Conservation (phyloP, 2,888 invertebrate species). For the Apamea anceps region DNA sequence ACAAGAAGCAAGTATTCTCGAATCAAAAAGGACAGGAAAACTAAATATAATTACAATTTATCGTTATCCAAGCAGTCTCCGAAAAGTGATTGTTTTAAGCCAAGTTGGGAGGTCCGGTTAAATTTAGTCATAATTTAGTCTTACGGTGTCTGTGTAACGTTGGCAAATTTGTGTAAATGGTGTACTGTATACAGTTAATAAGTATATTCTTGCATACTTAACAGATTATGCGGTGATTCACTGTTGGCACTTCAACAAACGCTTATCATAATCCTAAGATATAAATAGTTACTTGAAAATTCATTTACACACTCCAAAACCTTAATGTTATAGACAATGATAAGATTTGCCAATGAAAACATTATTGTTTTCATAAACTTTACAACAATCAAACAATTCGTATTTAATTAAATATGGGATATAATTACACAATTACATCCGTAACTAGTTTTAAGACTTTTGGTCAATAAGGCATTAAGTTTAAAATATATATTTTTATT, state of each 20-base stretch:
- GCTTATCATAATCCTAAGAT: slow-evolving; percentile 71
- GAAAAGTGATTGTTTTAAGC: slow-evolving; percentile 36
- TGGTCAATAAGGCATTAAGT: slow-evolving; percentile 91
- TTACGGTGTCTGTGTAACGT: slow-evolving; percentile 44
- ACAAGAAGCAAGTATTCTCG: slow-evolving; percentile 47
- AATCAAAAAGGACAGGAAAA: slow-evolving; percentile 25
- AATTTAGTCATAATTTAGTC: slow-evolving; percentile 38
- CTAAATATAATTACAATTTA: slow-evolving; percentile 30
- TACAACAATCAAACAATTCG: slow-evolving; percentile 88
- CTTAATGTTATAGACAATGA: slow-evolving; percentile 83
- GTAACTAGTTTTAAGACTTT: slow-evolving; percentile 90
- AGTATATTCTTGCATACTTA: slow-evolving; percentile 45
- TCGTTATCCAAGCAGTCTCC: slow-evolving; percentile 50
- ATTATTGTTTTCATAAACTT: slow-evolving; percentile 84
- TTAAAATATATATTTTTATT: slow-evolving; percentile 89
- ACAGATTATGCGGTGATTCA: slow-evolving; percentile 58
- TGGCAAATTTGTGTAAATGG: slow-evolving; percentile 52
- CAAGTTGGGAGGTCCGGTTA: slow-evolving; percentile 15
- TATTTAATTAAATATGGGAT: slow-evolving; percentile 82
- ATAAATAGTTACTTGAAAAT: slow-evolving; percentile 76
- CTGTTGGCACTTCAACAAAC: slow-evolving; percentile 72
- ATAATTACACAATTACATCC: slow-evolving; percentile 85
- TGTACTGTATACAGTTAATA: slow-evolving; percentile 43
- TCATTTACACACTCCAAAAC: slow-evolving; percentile 73
- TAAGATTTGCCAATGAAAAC: slow-evolving; percentile 85